Evolutionary conservation across 2,797 vertebrate species (phyloP).

Genomic region (Malacoraja senta): DNA sequence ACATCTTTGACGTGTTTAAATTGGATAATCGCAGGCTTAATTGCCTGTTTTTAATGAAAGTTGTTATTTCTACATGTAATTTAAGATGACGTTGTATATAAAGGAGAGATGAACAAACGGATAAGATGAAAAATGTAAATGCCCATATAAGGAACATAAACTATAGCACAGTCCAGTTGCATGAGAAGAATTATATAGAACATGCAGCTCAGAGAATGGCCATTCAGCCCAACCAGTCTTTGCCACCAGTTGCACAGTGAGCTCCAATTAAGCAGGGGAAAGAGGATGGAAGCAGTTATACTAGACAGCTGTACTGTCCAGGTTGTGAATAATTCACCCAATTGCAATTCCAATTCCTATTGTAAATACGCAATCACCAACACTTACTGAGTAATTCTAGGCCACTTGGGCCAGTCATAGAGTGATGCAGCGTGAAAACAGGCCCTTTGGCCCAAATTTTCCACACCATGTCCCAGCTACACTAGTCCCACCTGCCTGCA

Average conservation of each 20-base stretch:
- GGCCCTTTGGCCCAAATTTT: no score
- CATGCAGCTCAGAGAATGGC: not conserved
- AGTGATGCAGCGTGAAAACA: no score
- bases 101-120: not conserved
- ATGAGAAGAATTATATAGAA: not conserved
- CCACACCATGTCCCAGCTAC: no score
- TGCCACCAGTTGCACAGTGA: not conserved
- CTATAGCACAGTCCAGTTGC: not conserved
- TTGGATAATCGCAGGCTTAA: not conserved
- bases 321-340: no score
- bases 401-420: no score
- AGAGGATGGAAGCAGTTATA: no score
- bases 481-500: no score
- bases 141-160: not conserved
- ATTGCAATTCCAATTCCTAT: no score
- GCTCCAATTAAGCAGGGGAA: no score
- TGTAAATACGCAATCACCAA: no score
- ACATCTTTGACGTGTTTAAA: not conserved
- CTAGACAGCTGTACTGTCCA: no score
- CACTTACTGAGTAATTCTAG: no score
- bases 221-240: not conserved
- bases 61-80: not conserved
- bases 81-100: not conserved
- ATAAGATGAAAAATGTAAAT: not conserved
- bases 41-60: not conserved